Evolutionary conservation across 2,888 invertebrate genomes (phyloP), one percentile per base, ranked within the genome.

Genomic region (Listrodromus nycthemerus): DNA sequence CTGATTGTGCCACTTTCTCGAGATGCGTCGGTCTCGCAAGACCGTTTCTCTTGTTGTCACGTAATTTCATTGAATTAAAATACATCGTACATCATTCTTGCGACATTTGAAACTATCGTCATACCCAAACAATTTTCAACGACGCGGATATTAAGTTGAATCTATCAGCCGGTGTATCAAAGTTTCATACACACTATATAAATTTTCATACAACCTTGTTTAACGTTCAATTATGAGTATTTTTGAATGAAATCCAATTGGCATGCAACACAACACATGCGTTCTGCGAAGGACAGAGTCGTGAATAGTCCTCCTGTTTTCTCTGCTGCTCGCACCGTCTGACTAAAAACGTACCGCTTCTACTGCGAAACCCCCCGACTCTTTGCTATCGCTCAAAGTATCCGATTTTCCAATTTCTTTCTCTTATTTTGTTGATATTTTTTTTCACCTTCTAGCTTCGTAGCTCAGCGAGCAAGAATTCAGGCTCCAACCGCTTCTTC

Each of bases 321-420:
- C 45, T 19, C 33, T 21, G 2, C 10, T 21, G 33, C 33, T 45
- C 21, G 21, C 30, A 21, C 21, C 48, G 80, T 78, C 74, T 71
- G 80, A 80, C 83, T 65, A 65, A 74, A 74, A 52, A 33, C 63
- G 13, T 24, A 74, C 69, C 71, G 37, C 45, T 70, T 75, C 74
- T 27, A 80, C 77, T 78, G 69, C n/a, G 30, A 48, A 50, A 52
- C 41, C 7, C 50, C 50, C 21, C 24, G 6, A 13, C 33, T 71
- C 76, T 50, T 37, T 61, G 27, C 41, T 58, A 67, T 80, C 27
- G 6, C 55, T 50, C 65, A 19, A 77, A 74, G 65, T 65, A 52
- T 10, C 65, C 13, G 65, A 70, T 41, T 74, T 70, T 21, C 7
- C 10, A 19, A 13, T 45, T 69, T 33, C 37, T 66, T 45, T 24